Evolutionary conservation across 2,888 invertebrate species (phyloP).

Genomic region (Himalopsyche kuldschensis): DNA sequence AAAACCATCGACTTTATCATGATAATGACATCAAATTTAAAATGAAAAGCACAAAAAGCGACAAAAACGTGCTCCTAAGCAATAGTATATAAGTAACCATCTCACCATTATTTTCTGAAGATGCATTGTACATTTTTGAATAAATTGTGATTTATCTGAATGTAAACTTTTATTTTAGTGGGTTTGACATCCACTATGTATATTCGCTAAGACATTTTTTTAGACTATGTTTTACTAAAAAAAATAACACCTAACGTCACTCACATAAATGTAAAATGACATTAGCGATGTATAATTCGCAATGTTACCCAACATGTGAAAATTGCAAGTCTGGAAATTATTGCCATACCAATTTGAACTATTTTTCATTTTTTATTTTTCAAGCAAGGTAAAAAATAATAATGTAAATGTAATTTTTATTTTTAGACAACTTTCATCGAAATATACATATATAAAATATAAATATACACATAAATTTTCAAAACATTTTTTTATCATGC

Average conservation of each 20-base stretch:
- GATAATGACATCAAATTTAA: not conserved
- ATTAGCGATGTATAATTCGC: not conserved
- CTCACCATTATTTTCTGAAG: slow-evolving; percentile 35
- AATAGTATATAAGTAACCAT: not conserved
- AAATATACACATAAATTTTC: too few species aligned
- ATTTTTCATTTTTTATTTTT: not conserved
- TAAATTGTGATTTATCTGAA: not conserved
- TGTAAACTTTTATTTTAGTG: slow-evolving; percentile 25
- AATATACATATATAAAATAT: too few species aligned
- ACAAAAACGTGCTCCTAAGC: not conserved
- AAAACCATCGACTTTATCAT: not conserved
- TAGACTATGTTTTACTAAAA: slow-evolving; percentile 14
- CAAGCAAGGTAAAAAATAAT: too few species aligned
- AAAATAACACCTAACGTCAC: slow-evolving; percentile 18
- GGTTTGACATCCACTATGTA: slow-evolving; percentile 28
- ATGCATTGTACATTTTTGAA: slow-evolving; percentile 34
- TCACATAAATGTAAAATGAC: not conserved
- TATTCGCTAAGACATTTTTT: slow-evolving; percentile 33
- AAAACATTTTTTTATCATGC: too few species aligned
- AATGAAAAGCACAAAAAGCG: not conserved
- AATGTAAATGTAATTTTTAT: too few species aligned
- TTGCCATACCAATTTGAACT: not conserved
- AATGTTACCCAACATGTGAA: not conserved
- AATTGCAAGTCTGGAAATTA: not conserved
- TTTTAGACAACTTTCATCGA: too few species aligned